Evolutionary conservation across 1,140 invertebrate species (phyloP), one percentile per base, ranked within the genome.

Genomic region (Steinernema khuongi): DNA sequence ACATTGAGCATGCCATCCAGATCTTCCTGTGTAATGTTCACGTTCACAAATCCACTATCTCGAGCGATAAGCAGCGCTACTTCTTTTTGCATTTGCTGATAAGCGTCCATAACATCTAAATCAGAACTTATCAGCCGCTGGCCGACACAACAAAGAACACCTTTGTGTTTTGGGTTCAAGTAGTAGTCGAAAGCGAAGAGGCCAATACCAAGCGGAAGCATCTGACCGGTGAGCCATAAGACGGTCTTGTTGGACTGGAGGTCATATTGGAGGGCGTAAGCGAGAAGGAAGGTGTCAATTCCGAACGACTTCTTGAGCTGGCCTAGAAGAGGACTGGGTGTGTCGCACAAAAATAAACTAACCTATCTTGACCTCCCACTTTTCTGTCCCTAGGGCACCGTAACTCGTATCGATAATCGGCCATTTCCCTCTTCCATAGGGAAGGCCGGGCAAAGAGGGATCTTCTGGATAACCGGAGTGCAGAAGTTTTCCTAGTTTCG

Each of bases 181-280:
- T 73, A 73, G 32, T 68, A 68, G 11, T 31, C 50, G 19, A 68
- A 32, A 18, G n/a, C 17, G 32, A 41, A 72, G 31, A 73, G 66
- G 11, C 72, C 72, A 28, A 73, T 26, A 26, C 72, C 72, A 4
- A 73, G 60, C 0, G 72, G 72, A 18, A 73, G 66, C 72, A 73
- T 73, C n/a, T 66, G 32, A 4, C 36, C 36, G 19, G 72, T 73
- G 26, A 68, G 1, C 72, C 72, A 73, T 1, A 73, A 31, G n/a
- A 73, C 43, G 17, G 72, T 73, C 43, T 68, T 1, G 29, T 41
- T 31, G 14, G 72, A 73, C 18, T 73, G 41, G 0, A 31, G 26
- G 17, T n/a, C 18, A 29, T 73, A 73, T 18, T 68, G 60, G 11
- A 73, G 30, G n/a, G 72, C 72, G 67, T 73, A 73, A 4, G 72